A percentile compares a stretch with the other conserved stretches of the same genome.
Evolutionary conservation across 2,113 vertebrate genomes (phyloP).

Genomic region (Platycercus adscitus): DNA sequence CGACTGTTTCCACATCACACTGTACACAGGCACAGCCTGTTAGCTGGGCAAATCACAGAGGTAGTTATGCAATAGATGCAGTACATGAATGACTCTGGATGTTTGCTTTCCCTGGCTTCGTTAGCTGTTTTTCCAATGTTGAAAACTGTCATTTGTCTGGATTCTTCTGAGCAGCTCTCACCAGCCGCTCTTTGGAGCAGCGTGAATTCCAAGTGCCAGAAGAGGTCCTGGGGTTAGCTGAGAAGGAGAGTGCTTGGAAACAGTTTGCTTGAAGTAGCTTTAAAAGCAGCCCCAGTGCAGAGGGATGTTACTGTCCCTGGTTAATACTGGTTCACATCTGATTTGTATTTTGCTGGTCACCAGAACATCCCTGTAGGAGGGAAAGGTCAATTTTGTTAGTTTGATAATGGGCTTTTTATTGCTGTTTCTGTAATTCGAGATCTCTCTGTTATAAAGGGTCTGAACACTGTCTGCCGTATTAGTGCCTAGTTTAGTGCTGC

Average conservation of each 20-base stretch:
- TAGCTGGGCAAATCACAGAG: background rate
- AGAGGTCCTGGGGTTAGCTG: background rate
- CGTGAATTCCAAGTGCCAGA: background rate
- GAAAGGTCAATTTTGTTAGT: background rate
- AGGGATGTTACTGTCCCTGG: background rate
- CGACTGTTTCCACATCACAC: rapidly evolving
- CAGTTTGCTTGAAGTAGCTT: background rate
- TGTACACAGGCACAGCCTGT: background rate
- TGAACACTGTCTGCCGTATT: background rate
- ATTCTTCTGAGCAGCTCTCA: background rate
- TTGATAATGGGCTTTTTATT: background rate
- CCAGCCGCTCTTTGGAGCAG: background rate
- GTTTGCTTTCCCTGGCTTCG: background rate
- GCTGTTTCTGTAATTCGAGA: background rate
- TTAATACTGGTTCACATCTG: background rate
- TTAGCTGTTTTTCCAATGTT: background rate
- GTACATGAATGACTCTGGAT: background rate
- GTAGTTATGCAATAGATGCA: background rate
- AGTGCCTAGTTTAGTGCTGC: background rate
- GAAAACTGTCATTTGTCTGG: background rate
- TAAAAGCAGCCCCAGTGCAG: background rate
- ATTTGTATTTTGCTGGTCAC: background rate
- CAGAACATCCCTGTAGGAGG: background rate
- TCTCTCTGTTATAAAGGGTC: background rate
- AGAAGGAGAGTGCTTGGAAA: background rate